These are phyloP conservation scores for Hystrix brachyura DNA, from an alignment of 2,113 vertebrate genomes.

Conservation along the genomic window DNA sequence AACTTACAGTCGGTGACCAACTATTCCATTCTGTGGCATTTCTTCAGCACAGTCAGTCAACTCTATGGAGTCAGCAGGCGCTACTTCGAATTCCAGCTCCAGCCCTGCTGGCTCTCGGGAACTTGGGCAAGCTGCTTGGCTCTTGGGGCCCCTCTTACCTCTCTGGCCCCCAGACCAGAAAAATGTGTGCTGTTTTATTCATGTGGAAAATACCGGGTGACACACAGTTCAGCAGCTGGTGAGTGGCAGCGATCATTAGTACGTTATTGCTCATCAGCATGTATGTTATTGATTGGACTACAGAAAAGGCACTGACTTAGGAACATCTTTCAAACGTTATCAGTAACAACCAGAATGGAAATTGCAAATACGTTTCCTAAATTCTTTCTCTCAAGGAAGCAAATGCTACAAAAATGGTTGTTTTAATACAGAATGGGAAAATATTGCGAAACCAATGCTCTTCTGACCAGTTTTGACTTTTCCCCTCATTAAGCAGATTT, in stretches of 20 bases:
- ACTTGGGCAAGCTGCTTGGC: neutral
- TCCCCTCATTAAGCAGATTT: neutral
- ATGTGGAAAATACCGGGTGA: too few relatives aligned
- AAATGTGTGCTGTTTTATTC: neutral
- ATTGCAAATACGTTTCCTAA: neutral
- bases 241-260: neutral
- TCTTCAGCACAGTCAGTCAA: neutral
- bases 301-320: neutral
- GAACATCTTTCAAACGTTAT: neutral
- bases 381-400: neutral
- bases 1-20: neutral
- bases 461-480: neutral
- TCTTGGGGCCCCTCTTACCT: neutral
- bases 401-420: neutral
- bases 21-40: neutral
- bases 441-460: neutral
- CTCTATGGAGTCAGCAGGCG: neutral
- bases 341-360: neutral
- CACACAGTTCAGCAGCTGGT: neutral
- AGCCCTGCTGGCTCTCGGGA: neutral
- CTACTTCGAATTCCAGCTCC: neutral
- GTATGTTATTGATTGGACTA: neutral
- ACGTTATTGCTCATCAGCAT: neutral
- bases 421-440: conserved; percentile 15
- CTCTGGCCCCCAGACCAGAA: neutral